These are phyloP conservation scores for Otus sunia DNA, from an alignment of 2,113 vertebrate species.

Conservation along the genomic window DNA sequence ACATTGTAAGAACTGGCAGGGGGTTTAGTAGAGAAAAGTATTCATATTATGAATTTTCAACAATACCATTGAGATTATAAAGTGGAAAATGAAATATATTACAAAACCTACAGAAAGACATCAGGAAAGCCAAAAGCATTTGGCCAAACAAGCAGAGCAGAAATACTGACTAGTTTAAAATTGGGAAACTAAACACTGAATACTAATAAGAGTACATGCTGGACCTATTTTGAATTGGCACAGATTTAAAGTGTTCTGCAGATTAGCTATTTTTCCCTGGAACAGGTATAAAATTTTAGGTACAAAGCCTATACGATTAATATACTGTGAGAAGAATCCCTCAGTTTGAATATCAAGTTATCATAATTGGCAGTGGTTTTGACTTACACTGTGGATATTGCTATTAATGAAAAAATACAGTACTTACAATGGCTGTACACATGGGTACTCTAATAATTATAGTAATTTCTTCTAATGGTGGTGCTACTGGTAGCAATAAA, in stretches of 20 bases:
- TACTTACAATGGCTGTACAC: neutral
- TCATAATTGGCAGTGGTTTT: neutral
- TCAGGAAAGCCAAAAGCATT: neutral
- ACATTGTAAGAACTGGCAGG: neutral
- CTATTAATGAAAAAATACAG: neutral
- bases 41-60: neutral
- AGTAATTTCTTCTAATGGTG: neutral
- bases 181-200: neutral
- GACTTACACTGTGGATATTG: neutral
- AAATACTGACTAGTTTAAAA: neutral
- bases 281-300: neutral
- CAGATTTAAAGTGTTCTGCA: neutral
- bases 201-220: neutral
- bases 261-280: neutral
- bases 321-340: neutral
- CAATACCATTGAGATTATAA: neutral
- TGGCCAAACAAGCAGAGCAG: neutral
- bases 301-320: neutral
- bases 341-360: neutral
- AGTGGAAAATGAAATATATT: neutral
- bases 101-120: neutral
- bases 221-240: neutral
- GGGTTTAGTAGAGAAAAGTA: neutral
- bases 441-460: neutral
- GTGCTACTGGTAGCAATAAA: neutral